These are phyloP conservation scores for Sebastes nivosus DNA, from an alignment of 2,797 vertebrate species.

Conservation along the genomic window DNA sequence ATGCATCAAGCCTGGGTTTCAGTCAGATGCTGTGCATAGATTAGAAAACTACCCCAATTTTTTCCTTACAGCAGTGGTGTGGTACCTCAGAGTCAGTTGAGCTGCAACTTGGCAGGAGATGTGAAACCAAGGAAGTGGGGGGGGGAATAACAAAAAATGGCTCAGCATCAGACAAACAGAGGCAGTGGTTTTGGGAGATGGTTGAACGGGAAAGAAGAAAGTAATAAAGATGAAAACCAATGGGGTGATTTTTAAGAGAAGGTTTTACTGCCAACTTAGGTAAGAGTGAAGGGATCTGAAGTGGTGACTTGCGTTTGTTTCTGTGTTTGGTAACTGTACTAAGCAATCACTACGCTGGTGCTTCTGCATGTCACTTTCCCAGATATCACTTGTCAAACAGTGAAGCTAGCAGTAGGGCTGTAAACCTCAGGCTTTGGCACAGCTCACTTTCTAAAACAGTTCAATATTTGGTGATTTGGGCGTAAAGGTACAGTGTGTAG, in stretches of 20 bases:
- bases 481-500: background rate
- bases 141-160: conserved; percentile 20
- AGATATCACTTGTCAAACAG: background rate
- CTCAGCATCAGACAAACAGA: conserved; percentile 61
- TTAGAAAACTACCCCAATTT: conserved; percentile 58
- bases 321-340: background rate
- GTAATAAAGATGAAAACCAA: conserved; percentile 40
- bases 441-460: background rate
- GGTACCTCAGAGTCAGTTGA: conserved; percentile 58
- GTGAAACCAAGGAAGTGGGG: conserved; percentile 47
- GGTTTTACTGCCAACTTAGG: conserved; percentile 9
- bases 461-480: background rate
- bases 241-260: conserved; percentile 2
- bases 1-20: conserved; percentile 66
- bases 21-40: conserved; percentile 70
- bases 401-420: background rate
- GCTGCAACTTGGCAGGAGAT: conserved; percentile 71
- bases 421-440: background rate
- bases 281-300: background rate
- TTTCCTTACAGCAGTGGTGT: conserved; percentile 41
- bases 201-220: conserved; percentile 26
- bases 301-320: conserved; percentile 6
- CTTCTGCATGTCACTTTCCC: background rate
- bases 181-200: conserved; percentile 40
- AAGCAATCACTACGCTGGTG: background rate